Evolutionary conservation across 2,888 invertebrate genomes (phyloP).

Genomic region (Helicoverpa assulta): DNA sequence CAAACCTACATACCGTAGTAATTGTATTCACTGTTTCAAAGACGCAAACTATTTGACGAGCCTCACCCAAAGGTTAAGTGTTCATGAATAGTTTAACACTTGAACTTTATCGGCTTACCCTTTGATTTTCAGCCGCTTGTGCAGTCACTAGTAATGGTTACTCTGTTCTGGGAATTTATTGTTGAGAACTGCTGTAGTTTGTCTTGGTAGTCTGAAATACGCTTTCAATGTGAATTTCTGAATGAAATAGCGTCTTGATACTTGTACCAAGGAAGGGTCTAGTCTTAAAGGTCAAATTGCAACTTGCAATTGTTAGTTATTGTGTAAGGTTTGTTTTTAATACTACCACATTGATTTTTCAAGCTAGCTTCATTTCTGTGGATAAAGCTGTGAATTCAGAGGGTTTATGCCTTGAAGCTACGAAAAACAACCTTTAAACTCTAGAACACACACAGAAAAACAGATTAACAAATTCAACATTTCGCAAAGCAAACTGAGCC

Average conservation of each 20-base stretch:
- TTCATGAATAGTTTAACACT: constrained; percentile 53
- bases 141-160: constrained; percentile 22
- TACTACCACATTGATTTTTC: too few species aligned
- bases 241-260: too few species aligned
- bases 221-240: too few species aligned
- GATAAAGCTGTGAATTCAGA: too few species aligned
- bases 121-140: constrained; percentile 37
- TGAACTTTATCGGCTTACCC: constrained; percentile 44
- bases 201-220: background rate
- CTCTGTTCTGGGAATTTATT: constrained; percentile 12
- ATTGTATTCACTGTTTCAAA: constrained; percentile 16
- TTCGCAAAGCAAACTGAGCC: constrained; percentile 1
- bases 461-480: background rate
- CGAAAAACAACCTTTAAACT: background rate
- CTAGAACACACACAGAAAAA: background rate
- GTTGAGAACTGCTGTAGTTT: background rate
- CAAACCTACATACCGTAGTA: background rate
- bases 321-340: too few species aligned
- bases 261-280: too few species aligned
- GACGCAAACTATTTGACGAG: background rate
- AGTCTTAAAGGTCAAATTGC: too few species aligned
- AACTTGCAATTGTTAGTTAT: too few species aligned
- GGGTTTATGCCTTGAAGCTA: too few species aligned
- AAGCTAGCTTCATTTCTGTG: too few species aligned
- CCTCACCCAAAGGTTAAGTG: constrained; percentile 27